Conservation (phyloP, 2,113 vertebrate genomes). For the Malurus cyaneus region DNA sequence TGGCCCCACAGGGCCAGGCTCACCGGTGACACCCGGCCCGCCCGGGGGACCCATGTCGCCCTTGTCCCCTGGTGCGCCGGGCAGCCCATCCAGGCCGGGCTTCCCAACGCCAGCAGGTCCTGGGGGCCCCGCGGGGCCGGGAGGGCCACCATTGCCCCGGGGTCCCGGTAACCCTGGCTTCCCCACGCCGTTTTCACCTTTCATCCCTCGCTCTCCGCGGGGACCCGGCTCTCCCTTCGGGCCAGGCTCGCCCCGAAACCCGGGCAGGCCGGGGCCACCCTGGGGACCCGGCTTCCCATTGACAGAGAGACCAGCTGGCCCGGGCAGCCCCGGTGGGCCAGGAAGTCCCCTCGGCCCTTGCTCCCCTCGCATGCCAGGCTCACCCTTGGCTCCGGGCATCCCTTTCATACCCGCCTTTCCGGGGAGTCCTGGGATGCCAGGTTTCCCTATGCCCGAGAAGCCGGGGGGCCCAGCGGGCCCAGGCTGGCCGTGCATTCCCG, state of each 20-base stretch:
- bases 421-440: constrained; percentile 89
- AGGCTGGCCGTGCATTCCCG: constrained; percentile 89
- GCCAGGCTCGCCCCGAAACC: constrained; percentile 88
- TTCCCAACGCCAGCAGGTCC: constrained; percentile 82
- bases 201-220: constrained; percentile 87
- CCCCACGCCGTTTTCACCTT: constrained; percentile 92
- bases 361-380: constrained; percentile 83
- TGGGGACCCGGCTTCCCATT: constrained; percentile 93
- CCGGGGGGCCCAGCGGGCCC: constrained; percentile 90
- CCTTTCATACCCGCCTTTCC: constrained; percentile 91
- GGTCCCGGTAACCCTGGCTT: constrained; percentile 85
- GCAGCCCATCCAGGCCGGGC: constrained; percentile 85
- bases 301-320: constrained; percentile 89
- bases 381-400: constrained; percentile 80
- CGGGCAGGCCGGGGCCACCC: constrained; percentile 85
- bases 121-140: constrained; percentile 78
- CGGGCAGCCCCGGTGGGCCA: constrained; percentile 90
- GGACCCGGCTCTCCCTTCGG: constrained; percentile 81
- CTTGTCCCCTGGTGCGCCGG: constrained; percentile 84
- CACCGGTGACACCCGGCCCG: constrained; percentile 78
- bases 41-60: constrained; percentile 86
- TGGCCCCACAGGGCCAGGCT: constrained; percentile 79
- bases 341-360: constrained; percentile 86
- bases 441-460: constrained; percentile 91
- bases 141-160: constrained; percentile 83